phyloP scores from a whole-genome alignment of 2,113 vertebrate genomes.

The Artemisiospiza belli region DNA sequence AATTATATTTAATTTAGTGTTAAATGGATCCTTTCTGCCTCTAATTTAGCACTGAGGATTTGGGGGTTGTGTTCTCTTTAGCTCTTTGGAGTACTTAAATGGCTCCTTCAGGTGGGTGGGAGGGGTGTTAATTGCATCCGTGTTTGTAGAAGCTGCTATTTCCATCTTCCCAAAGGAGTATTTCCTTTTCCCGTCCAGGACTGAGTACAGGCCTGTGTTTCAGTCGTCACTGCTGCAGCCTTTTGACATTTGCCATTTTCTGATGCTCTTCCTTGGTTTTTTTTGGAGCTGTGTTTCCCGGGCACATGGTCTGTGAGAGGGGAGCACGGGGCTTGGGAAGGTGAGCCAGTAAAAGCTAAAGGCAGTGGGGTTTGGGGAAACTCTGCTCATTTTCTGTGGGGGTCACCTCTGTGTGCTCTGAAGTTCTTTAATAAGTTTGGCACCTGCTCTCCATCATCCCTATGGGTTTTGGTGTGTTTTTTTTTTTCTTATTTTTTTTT shows the following conservation, averaged over 20 bases:
- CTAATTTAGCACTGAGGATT: background rate
- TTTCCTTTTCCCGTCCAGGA: background rate
- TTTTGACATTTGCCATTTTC: background rate
- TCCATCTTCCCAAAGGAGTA: background rate
- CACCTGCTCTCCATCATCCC: background rate
- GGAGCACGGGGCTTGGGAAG: background rate
- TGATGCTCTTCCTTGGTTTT: background rate
- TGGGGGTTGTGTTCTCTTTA: background rate
- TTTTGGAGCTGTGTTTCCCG: background rate
- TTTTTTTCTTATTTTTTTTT: too few species aligned
- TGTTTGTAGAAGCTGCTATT: background rate
- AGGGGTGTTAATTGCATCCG: background rate
- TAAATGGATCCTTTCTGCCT: background rate
- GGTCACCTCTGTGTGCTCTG: background rate
- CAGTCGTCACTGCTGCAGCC: background rate
- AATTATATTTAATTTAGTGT: slow-evolving; percentile 25
- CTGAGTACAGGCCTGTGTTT: background rate
- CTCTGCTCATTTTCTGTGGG: rapidly evolving
- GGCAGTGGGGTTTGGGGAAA: background rate
- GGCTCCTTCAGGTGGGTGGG: background rate
- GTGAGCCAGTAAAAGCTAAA: background rate
- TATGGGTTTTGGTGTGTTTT: rapidly evolving
- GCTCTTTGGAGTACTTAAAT: background rate
- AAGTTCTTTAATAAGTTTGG: background rate
- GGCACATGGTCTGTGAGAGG: rapidly evolving